A percentile compares a stretch with the other conserved stretches of the same genome.
These are phyloP conservation scores for Andrena haemorrhoa DNA, from an alignment of 2,888 invertebrate genomes.

Conservation along the genomic window DNA sequence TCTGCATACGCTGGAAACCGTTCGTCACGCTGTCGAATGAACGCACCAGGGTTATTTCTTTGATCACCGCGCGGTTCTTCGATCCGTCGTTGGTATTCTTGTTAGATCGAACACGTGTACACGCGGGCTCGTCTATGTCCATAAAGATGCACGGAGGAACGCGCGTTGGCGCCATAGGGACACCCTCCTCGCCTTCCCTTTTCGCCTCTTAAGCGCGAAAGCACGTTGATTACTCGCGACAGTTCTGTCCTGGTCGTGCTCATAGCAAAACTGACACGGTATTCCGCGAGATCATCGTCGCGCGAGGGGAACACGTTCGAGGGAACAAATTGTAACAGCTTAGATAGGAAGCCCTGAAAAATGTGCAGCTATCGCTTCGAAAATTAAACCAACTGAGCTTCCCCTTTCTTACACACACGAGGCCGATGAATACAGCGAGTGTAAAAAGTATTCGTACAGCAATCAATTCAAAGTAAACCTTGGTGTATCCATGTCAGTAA, in stretches of 20 bases:
- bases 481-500: too few species aligned
- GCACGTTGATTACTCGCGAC: conserved; percentile 36
- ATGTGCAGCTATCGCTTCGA: not conserved
- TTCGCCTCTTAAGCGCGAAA: conserved; percentile 15
- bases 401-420: not conserved
- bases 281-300: conserved; percentile 20
- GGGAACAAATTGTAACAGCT: not conserved
- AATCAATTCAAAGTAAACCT: too few species aligned
- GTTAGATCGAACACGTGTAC: conserved; percentile 68
- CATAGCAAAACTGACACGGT: conserved; percentile 16
- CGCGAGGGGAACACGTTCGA: not conserved
- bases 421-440: not conserved
- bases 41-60: conserved; percentile 58
- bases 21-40: conserved; percentile 74
- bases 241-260: not conserved
- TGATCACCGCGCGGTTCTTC: conserved; percentile 58
- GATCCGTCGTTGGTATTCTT: conserved; percentile 73
- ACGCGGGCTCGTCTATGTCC: conserved; percentile 36
- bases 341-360: not conserved
- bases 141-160: conserved; percentile 39
- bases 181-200: conserved; percentile 16
- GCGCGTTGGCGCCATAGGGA: conserved; percentile 59
- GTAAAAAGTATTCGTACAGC: too few species aligned
- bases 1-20: conserved; percentile 73
- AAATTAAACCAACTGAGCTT: not conserved